A percentile compares a stretch with the other conserved stretches of the same genome.
phyloP scores from a whole-genome alignment of 2,113 vertebrate genomes.

The Steatornis caripensis region DNA sequence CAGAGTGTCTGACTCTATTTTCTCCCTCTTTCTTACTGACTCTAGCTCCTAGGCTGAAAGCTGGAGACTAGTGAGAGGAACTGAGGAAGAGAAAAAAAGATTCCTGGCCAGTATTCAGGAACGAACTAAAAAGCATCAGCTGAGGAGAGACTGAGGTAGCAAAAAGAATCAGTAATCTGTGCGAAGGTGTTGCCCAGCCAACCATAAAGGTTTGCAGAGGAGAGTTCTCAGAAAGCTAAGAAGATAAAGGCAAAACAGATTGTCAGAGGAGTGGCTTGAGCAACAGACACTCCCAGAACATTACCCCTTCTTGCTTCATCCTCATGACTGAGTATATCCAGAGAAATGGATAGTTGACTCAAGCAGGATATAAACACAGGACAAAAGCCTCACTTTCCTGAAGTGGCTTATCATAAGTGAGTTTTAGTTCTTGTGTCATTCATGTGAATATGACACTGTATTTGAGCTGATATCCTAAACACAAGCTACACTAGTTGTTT shows the following conservation, averaged over 20 bases:
- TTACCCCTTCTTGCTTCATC: not conserved
- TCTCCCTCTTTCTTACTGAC: not conserved
- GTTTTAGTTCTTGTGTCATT: not conserved
- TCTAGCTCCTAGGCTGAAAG: not conserved
- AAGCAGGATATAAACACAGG: not conserved
- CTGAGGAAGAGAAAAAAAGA: not conserved
- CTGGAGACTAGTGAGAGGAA: not conserved
- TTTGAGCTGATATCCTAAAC: not conserved
- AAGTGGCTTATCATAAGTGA: not conserved
- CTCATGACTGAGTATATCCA: not conserved
- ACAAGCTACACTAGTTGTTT: not conserved
- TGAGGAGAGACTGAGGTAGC: not conserved
- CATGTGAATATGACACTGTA: not conserved
- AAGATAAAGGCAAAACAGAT: not conserved
- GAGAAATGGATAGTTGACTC: not conserved
- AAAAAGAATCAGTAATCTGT: not conserved
- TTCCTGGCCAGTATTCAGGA: not conserved
- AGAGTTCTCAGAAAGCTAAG: not conserved
- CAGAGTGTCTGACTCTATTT: not conserved
- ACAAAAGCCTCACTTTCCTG: not conserved
- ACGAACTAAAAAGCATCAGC: not conserved
- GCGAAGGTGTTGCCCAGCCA: not conserved
- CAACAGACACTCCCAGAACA: not conserved
- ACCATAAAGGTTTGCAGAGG: not conserved
- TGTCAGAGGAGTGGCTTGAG: not conserved